phyloP scores from a whole-genome alignment of 2,797 vertebrate species.

The Takifugu rubripes region DNA sequence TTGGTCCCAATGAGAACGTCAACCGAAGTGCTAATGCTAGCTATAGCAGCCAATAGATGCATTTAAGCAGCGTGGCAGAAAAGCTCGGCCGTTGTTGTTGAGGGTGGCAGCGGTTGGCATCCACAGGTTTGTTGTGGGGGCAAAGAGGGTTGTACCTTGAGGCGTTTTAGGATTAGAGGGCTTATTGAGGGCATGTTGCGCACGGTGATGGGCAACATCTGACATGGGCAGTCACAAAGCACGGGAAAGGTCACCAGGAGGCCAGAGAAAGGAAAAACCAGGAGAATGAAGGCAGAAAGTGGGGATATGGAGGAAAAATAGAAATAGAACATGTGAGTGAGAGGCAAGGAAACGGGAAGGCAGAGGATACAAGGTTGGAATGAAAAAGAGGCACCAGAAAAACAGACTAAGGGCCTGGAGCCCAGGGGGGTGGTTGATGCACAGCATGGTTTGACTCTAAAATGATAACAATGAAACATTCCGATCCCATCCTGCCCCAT shows the following conservation, averaged over 20 bases:
- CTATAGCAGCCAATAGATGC: conserved; percentile 43
- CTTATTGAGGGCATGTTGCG: conserved; percentile 95
- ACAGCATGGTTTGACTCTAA: neutral
- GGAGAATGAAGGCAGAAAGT: conserved; percentile 43
- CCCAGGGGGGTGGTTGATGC: conserved; percentile 30
- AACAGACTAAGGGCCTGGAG: conserved; percentile 59
- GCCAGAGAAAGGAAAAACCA: conserved; percentile 75
- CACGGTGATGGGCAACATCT: conserved; percentile 99
- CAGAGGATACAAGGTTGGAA: conserved; percentile 38
- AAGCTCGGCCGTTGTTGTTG: conserved; percentile 12
- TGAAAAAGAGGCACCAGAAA: conserved; percentile 36
- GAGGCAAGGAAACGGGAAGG: conserved; percentile 57
- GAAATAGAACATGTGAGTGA: conserved; percentile 62
- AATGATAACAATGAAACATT: no score
- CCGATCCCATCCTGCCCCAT: neutral
- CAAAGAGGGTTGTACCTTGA: conserved; percentile 90
- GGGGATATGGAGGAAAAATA: conserved; percentile 45
- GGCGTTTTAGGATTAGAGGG: conserved; percentile 97
- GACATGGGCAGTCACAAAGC: conserved; percentile 78
- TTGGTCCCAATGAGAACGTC: conserved; percentile 2
- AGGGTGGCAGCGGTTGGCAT: conserved; percentile 34
- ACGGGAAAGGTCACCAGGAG: conserved; percentile 81
- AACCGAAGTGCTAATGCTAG: conserved; percentile 12
- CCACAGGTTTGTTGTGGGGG: conserved; percentile 28
- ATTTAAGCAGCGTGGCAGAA: conserved; percentile 26